Percentiles rank a stretch among this genome's conserved stretches.
phyloP scores from a whole-genome alignment of 1,140 invertebrate genomes.

The Cyphomyrmex costatus region DNA sequence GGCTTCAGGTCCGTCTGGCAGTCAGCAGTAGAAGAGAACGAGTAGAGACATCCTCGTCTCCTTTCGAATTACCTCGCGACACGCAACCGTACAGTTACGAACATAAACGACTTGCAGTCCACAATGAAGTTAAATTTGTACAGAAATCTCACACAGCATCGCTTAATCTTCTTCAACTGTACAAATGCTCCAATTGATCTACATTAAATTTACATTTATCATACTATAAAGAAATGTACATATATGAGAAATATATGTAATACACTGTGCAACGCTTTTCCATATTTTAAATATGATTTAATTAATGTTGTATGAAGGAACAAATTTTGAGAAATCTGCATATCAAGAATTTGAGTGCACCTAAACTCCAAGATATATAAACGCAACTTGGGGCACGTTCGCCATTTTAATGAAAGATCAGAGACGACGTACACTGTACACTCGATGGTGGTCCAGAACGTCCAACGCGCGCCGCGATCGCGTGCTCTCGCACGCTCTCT shows the following conservation, averaged over 20 bases:
- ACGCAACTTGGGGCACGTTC: slow-evolving; percentile 14
- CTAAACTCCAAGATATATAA: slow-evolving; percentile 11
- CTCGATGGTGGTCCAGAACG: slow-evolving; percentile 76
- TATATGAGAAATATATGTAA: neutral
- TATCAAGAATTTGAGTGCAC: neutral
- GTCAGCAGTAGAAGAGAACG: slow-evolving; percentile 39
- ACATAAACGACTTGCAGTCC: slow-evolving; percentile 25
- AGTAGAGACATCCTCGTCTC: slow-evolving; percentile 60
- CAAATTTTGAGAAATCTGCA: slow-evolving; percentile 3
- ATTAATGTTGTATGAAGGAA: neutral
- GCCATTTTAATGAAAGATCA: slow-evolving; percentile 46
- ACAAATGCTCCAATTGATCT: neutral
- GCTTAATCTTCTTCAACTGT: neutral
- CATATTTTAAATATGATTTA: neutral
- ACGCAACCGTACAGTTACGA: slow-evolving; percentile 2
- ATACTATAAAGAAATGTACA: neutral
- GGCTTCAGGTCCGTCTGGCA: slow-evolving; percentile 56
- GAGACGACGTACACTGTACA: slow-evolving; percentile 64
- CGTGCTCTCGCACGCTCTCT: slow-evolving; percentile 62
- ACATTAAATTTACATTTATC: slow-evolving; percentile 10
- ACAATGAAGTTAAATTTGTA: neutral
- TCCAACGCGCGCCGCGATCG: slow-evolving; percentile 64
- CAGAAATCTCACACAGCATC: neutral
- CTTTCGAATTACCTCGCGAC: slow-evolving; percentile 60
- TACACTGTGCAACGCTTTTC: neutral